Percentiles rank a stretch among this genome's conserved stretches.
These are phyloP conservation scores for Lepidurus arcticus DNA, from an alignment of 1,140 invertebrate genomes.

Conservation along the genomic window DNA sequence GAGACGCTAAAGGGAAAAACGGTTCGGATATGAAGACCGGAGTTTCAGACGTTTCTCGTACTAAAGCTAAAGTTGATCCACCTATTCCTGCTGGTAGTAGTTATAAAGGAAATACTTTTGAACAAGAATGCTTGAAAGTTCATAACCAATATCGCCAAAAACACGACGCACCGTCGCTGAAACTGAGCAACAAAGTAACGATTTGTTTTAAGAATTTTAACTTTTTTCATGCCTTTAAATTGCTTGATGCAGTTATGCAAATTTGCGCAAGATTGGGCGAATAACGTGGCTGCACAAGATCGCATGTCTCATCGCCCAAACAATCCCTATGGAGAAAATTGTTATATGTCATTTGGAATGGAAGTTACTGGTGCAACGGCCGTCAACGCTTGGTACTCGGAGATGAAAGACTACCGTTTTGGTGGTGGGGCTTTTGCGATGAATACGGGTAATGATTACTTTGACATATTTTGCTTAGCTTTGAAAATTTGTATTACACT, in stretches of 20 bases:
- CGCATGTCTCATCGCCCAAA: conserved; percentile 65
- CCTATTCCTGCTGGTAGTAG: background rate
- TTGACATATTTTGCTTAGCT: background rate
- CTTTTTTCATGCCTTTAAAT: conserved; percentile 37
- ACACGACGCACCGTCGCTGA: conserved; percentile 62
- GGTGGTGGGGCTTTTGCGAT: conserved; percentile 45
- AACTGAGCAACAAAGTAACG: conserved; percentile 62
- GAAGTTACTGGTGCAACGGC: conserved; percentile 62
- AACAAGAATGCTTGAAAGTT: conserved; percentile 57
- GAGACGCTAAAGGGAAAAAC: no score
- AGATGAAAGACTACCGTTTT: conserved; percentile 55
- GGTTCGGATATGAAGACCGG: no score
- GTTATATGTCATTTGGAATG: conserved; percentile 66
- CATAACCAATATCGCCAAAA: conserved; percentile 72
- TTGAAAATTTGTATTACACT: conserved; percentile 25
- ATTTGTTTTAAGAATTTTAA: background rate
- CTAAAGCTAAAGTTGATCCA: no score
- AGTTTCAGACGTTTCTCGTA: no score
- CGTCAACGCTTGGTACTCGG: conserved; percentile 67
- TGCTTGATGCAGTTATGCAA: conserved; percentile 52
- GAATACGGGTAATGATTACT: conserved; percentile 34
- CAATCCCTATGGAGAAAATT: conserved; percentile 66
- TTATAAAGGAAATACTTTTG: conserved; percentile 45
- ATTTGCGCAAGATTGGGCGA: conserved; percentile 76
- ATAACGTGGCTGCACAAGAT: conserved; percentile 59